Conservation (phyloP, 2,888 invertebrate species). For the Griposia aprilina region DNA sequence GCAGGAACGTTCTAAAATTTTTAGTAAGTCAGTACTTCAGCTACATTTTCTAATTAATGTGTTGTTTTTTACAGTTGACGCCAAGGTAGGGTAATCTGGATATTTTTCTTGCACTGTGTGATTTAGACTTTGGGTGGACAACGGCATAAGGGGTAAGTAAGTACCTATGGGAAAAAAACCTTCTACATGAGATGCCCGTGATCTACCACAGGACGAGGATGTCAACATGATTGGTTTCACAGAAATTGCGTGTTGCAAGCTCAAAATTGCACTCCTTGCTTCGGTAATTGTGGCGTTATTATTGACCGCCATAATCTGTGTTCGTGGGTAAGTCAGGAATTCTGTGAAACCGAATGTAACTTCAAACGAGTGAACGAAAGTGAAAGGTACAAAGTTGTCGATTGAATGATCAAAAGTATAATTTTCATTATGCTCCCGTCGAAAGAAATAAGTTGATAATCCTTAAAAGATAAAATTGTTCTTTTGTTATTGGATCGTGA, state of each 20-base stretch:
- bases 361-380: conserved; percentile 38
- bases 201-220: conserved; percentile 59
- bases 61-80: conserved; percentile 51
- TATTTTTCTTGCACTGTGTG: not conserved
- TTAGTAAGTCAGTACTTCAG: conserved; percentile 23
- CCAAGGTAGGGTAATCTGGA: conserved; percentile 32
- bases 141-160: conserved; percentile 19
- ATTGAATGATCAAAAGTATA: conserved; percentile 30
- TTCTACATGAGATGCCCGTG: conserved; percentile 26
- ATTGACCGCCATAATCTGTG: conserved; percentile 66
- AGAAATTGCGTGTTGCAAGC: conserved; percentile 75
- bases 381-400: conserved; percentile 24
- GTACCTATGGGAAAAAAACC: conserved; percentile 21
- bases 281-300: conserved; percentile 69
- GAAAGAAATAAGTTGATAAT: not conserved
- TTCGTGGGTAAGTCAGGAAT: conserved; percentile 49
- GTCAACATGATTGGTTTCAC: conserved; percentile 74
- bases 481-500: not conserved
- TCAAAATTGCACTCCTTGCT: conserved; percentile 69
- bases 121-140: conserved; percentile 26
- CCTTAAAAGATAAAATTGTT: not conserved
- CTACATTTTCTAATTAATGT: conserved; percentile 30
- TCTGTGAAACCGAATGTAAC: conserved; percentile 58
- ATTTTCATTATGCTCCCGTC: conserved; percentile 1
- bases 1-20: conserved; percentile 27